phyloP scores from a whole-genome alignment of 2,797 vertebrate genomes.

The Rhinophrynus dorsalis region DNA sequence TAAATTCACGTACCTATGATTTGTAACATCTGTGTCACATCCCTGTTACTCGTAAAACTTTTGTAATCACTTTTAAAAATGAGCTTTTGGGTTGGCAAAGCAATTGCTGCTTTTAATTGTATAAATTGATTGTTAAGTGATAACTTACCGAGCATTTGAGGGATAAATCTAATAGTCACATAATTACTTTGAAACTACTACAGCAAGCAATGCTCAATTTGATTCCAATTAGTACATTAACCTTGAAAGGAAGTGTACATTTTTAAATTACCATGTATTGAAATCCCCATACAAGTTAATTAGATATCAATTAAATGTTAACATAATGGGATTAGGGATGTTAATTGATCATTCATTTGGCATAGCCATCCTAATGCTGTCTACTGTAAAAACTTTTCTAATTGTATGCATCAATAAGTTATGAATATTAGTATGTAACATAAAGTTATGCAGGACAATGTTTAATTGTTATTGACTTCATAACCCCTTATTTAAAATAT shows the following conservation, averaged over 20 bases:
- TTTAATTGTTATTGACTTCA: slow-evolving; percentile 25
- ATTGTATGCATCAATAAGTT: slow-evolving; percentile 61
- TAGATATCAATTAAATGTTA: slow-evolving; percentile 67
- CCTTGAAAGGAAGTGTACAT: slow-evolving; percentile 63
- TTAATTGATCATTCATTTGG: slow-evolving; percentile 61
- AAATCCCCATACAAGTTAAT: slow-evolving; percentile 58
- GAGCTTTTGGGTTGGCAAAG: slow-evolving; percentile 62
- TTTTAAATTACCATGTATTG: slow-evolving; percentile 50
- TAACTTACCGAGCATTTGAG: slow-evolving; percentile 65
- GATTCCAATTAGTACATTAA: slow-evolving; percentile 63
- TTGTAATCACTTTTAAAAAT: slow-evolving; percentile 55
- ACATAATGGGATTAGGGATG: slow-evolving; percentile 58
- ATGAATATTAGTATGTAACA: slow-evolving; percentile 35
- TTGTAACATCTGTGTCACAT: slow-evolving; percentile 37
- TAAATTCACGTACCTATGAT: slow-evolving; percentile 45
- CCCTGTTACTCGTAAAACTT: slow-evolving; percentile 56
- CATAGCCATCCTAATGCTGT: slow-evolving; percentile 56
- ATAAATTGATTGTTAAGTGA: slow-evolving; percentile 65
- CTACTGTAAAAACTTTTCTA: slow-evolving; percentile 50
- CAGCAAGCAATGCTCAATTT: slow-evolving; percentile 70
- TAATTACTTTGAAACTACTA: slow-evolving; percentile 73
- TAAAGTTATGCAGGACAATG: slow-evolving; percentile 29
- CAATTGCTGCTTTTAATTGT: slow-evolving; percentile 67
- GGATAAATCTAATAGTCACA: slow-evolving; percentile 69
- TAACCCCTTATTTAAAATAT: slow-evolving; percentile 28